Percentiles rank a stretch among this genome's conserved stretches.
Conservation (phyloP, 2,797 vertebrate genomes). For the Antennarius maculatus region DNA sequence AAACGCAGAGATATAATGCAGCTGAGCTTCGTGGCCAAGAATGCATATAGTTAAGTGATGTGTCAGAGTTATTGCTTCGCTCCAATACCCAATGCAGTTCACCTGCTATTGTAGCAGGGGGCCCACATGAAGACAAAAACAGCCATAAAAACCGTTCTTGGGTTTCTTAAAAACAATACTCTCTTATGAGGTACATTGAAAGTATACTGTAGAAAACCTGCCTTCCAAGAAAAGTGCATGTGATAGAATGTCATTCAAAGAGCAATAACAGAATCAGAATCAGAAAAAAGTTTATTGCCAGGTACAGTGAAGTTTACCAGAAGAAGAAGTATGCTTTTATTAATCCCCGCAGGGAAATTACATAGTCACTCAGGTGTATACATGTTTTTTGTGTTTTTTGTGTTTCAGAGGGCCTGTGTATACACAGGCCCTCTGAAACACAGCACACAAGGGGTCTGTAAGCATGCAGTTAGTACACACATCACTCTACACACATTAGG, state of each 20-base stretch:
- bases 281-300: too few species aligned
- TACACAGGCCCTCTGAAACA: too few species aligned
- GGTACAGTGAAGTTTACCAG: too few species aligned
- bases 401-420: too few species aligned
- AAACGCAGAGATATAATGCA: slow-evolving; percentile 67
- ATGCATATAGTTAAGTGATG: slow-evolving; percentile 52
- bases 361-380: too few species aligned
- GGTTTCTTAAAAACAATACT: slow-evolving; percentile 17
- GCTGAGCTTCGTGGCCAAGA: slow-evolving; percentile 60
- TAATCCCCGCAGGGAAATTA: too few species aligned
- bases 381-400: too few species aligned
- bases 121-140: slow-evolving; percentile 23
- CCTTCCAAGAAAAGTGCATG: background rate
- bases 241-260: slow-evolving; percentile 8
- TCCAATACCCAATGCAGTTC: slow-evolving; percentile 49
- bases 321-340: too few species aligned
- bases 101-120: slow-evolving; percentile 50
- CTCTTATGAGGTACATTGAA: slow-evolving; percentile 10
- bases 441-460: too few species aligned
- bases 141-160: slow-evolving; percentile 32
- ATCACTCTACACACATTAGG: too few species aligned
- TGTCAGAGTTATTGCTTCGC: slow-evolving; percentile 58
- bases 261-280: too few species aligned
- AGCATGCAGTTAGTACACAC: too few species aligned
- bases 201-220: background rate